Percentiles rank a stretch among this genome's conserved stretches.
Evolutionary conservation across 2,797 vertebrate species (phyloP).

Genomic region (Rhodeus uyekii): DNA sequence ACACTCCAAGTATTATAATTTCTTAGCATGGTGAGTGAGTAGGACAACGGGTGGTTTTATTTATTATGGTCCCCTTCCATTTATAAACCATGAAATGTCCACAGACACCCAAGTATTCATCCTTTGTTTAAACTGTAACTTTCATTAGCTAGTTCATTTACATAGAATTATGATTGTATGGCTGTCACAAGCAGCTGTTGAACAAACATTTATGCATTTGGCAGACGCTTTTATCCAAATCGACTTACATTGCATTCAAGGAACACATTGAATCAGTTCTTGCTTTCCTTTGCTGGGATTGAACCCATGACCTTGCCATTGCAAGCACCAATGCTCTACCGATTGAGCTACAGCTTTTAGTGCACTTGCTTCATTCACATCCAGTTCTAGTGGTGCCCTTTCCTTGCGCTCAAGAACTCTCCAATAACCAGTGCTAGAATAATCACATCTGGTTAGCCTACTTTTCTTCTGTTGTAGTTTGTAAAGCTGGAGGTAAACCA

Average conservation of each 20-base stretch:
- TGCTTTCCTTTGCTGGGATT: too few relatives aligned
- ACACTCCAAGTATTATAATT: too few relatives aligned
- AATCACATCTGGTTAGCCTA: slow-evolving; percentile 40
- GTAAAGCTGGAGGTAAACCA: slow-evolving; percentile 46
- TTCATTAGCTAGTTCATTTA: slow-evolving; percentile 47
- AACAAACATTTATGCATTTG: too few relatives aligned
- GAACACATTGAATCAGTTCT: too few relatives aligned
- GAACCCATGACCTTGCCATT: too few relatives aligned
- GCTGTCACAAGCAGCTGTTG: slow-evolving; percentile 41
- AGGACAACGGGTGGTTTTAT: slow-evolving; percentile 8
- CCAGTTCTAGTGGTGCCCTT: not conserved
- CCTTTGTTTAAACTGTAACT: slow-evolving; percentile 19
- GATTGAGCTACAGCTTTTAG: slow-evolving; percentile 1
- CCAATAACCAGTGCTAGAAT: slow-evolving; percentile 1
- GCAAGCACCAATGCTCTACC: too few relatives aligned
- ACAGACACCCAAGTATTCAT: slow-evolving; percentile 41
- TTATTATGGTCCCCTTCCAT: slow-evolving; percentile 19
- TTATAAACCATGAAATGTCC: slow-evolving; percentile 41
- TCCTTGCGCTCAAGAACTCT: not conserved
- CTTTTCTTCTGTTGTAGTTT: slow-evolving; percentile 38
- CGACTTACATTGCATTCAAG: too few relatives aligned
- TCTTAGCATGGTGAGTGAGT: slow-evolving; percentile 34
- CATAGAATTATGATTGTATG: slow-evolving; percentile 21
- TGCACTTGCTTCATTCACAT: not conserved
- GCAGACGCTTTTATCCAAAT: too few relatives aligned